Percentiles rank a stretch among this genome's conserved stretches.
Conservation (phyloP, 2,888 invertebrate species). For the Timema cristinae region DNA sequence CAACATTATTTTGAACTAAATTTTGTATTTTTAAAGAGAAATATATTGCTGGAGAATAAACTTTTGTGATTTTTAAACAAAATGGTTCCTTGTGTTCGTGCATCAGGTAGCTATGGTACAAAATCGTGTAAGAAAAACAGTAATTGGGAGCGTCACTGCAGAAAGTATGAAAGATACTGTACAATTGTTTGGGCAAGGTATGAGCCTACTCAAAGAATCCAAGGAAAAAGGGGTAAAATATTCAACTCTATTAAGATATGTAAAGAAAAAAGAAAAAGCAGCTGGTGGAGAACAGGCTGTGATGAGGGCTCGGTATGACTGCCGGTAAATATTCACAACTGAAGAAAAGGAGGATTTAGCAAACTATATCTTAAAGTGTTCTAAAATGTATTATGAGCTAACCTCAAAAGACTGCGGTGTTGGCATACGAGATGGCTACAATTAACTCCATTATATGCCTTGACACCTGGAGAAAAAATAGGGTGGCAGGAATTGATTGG, state of each 20-base stretch:
- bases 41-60: no score
- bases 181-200: not conserved
- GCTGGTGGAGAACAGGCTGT: not conserved
- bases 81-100: no score
- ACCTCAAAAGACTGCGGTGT: not conserved
- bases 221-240: conserved; percentile 5
- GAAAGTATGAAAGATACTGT: not conserved
- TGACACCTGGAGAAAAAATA: not conserved
- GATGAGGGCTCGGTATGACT: not conserved
- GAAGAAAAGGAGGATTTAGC: not conserved
- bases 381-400: not conserved
- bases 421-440: not conserved
- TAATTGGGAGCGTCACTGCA: not conserved
- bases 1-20: no score
- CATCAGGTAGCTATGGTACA: not conserved
- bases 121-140: conserved; percentile 3
- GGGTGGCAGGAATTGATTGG: not conserved
- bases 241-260: not conserved
- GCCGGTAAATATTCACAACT: not conserved
- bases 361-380: not conserved
- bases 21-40: no score
- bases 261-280: not conserved
- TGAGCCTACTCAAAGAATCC: conserved; percentile 1
- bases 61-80: no score
- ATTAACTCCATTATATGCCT: not conserved